A percentile compares a stretch with the other conserved stretches of the same genome.
Evolutionary conservation across 2,797 vertebrate genomes (phyloP).

Genomic region (Ctenochaetus hawaiiensis): DNA sequence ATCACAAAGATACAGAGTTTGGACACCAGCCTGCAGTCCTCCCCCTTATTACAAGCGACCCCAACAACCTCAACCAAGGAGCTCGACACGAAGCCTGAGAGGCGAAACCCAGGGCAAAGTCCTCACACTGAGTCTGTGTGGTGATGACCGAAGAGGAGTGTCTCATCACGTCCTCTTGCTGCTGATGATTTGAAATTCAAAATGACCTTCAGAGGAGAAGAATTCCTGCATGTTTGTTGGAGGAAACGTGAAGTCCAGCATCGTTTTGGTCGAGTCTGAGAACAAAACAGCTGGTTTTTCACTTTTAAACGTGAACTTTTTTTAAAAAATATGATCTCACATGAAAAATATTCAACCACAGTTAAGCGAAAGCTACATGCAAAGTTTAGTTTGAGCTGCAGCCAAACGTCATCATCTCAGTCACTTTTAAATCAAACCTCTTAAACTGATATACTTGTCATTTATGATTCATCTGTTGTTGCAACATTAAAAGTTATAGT

Average conservation of each 20-base stretch:
- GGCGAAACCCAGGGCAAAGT: background rate
- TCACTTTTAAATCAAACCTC: too few species aligned
- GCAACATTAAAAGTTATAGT: background rate
- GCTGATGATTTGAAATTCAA: background rate
- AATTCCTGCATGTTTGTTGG: background rate
- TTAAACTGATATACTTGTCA: background rate
- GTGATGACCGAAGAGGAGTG: background rate
- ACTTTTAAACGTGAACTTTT: too few species aligned
- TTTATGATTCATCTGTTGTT: background rate
- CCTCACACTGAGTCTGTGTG: background rate
- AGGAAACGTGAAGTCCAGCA: background rate
- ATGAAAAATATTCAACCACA: too few species aligned
- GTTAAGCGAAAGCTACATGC: background rate
- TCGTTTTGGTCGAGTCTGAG: background rate
- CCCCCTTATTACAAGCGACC: background rate
- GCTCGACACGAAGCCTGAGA: background rate
- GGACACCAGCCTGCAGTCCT: background rate
- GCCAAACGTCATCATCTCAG: background rate
- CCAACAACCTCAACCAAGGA: background rate
- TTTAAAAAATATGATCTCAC: background rate
- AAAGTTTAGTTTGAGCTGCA: background rate
- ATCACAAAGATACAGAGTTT: background rate
- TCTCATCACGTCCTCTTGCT: background rate
- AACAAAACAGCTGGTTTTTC: too few species aligned
- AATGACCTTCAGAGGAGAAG: background rate